These are phyloP conservation scores for Disparrhopalites patrizii DNA, from an alignment of 2,888 invertebrate genomes.

Conservation along the genomic window DNA sequence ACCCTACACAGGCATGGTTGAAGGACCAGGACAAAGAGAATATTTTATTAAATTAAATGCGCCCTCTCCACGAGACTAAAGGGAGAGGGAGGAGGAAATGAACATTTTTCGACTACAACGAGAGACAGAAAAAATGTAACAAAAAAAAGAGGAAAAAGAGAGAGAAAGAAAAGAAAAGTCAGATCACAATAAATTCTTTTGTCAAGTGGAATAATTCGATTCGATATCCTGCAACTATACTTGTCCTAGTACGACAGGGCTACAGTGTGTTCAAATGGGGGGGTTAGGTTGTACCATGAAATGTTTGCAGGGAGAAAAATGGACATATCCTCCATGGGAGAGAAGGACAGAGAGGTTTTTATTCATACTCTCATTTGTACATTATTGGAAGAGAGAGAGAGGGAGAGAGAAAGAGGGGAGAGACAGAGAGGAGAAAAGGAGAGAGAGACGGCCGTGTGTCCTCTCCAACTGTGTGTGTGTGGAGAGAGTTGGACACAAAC, in stretches of 20 bases:
- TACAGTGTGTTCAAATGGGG: too few relatives aligned
- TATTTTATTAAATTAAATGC: conserved; percentile 4
- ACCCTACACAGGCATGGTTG: too few relatives aligned
- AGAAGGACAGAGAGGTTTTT: too few relatives aligned
- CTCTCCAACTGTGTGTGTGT: background rate
- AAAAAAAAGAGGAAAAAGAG: background rate
- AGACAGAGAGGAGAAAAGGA: background rate
- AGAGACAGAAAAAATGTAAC: background rate
- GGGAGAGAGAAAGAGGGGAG: too few relatives aligned
- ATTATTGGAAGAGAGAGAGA: too few relatives aligned
- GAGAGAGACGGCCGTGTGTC: background rate
- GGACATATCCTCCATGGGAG: background rate
- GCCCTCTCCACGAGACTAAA: too few relatives aligned
- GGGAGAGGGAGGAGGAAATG: too few relatives aligned
- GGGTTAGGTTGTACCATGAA: too few relatives aligned
- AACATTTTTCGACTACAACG: too few relatives aligned
- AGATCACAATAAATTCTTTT: conserved; percentile 11
- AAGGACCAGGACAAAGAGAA: background rate
- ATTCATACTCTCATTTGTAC: too few relatives aligned
- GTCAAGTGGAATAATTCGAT: conserved; percentile 19
- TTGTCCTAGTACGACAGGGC: too few relatives aligned
- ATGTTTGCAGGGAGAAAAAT: too few relatives aligned
- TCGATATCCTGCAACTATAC: conserved; percentile 1
- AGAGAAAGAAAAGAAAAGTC: conserved; percentile 8
- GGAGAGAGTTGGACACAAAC: background rate